Conservation (phyloP, 2,888 invertebrate genomes). For the Dilophus febrilis region DNA sequence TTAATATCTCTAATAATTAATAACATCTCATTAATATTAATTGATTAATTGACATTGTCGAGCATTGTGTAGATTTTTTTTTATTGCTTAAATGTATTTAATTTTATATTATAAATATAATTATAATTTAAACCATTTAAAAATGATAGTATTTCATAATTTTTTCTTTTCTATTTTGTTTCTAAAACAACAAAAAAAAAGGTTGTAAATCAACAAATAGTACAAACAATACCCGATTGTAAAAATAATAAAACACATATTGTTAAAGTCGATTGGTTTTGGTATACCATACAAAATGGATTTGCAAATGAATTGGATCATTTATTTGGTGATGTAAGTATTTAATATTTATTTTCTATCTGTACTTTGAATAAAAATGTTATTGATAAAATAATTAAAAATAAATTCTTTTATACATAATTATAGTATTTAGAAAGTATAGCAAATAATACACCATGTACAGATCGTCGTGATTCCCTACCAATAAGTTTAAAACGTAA, state of each 20-base stretch:
- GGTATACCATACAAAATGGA: constrained; percentile 94
- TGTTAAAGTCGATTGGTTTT: constrained; percentile 93
- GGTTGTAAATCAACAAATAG: constrained; percentile 73
- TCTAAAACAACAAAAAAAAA: no score
- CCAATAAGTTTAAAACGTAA: constrained; percentile 42
- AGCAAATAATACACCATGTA: constrained; percentile 29
- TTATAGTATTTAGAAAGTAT: constrained; percentile 28
- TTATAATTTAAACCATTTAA: no score
- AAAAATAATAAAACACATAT: constrained; percentile 51
- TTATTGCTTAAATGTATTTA: no score
- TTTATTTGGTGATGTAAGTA: constrained; percentile 66
- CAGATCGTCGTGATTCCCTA: constrained; percentile 39
- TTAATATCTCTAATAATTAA: no score
- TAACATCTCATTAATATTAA: neutral
- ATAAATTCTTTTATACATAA: no score
- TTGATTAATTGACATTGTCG: neutral
- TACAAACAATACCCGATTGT: constrained; percentile 51
- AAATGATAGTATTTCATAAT: no score
- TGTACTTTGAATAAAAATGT: no score
- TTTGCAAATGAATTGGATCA: constrained; percentile 84
- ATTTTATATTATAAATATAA: no score
- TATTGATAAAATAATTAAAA: no score
- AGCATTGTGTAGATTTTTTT: no score
- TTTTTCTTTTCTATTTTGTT: no score
- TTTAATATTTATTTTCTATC: neutral